Evolutionary conservation across 2,797 vertebrate species (phyloP).

Genomic region (Enteromius mattozi): DNA sequence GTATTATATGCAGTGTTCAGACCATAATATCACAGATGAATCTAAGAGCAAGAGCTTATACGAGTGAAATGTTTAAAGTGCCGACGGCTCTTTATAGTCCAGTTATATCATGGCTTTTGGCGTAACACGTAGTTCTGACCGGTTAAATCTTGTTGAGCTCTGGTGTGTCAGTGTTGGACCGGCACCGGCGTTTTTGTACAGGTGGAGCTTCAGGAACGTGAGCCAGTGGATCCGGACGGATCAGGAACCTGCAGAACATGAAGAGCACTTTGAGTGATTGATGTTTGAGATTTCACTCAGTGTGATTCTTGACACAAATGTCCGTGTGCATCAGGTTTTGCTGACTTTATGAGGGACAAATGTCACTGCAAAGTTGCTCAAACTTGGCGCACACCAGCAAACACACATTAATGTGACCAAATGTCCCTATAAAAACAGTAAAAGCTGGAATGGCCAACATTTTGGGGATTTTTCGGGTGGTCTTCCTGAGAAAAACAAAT

Average conservation of each 20-base stretch:
- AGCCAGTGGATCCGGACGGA: slow-evolving; percentile 91
- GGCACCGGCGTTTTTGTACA: slow-evolving; percentile 81
- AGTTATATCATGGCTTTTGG: not conserved
- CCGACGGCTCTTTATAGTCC: not conserved
- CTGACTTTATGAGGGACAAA: not conserved
- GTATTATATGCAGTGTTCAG: not conserved
- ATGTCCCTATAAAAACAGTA: not conserved
- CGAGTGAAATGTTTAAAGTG: not conserved
- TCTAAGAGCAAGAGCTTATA: slow-evolving; percentile 5
- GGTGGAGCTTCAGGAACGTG: slow-evolving; percentile 85
- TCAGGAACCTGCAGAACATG: slow-evolving; percentile 82
- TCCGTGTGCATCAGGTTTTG: not conserved
- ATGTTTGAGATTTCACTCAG: not conserved
- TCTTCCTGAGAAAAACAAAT: not conserved
- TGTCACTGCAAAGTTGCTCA: not conserved
- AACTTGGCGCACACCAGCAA: not conserved
- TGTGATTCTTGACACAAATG: not conserved
- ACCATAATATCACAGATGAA: slow-evolving; percentile 19
- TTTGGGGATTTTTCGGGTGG: not conserved
- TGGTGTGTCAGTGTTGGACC: slow-evolving; percentile 76
- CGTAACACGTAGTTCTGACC: not conserved
- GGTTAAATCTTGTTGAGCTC: slow-evolving; percentile 82
- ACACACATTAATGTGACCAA: not conserved
- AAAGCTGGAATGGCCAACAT: not conserved
- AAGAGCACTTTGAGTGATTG: not conserved